phyloP scores from a whole-genome alignment of 2,113 vertebrate species.

The Camelus bactrianus region DNA sequence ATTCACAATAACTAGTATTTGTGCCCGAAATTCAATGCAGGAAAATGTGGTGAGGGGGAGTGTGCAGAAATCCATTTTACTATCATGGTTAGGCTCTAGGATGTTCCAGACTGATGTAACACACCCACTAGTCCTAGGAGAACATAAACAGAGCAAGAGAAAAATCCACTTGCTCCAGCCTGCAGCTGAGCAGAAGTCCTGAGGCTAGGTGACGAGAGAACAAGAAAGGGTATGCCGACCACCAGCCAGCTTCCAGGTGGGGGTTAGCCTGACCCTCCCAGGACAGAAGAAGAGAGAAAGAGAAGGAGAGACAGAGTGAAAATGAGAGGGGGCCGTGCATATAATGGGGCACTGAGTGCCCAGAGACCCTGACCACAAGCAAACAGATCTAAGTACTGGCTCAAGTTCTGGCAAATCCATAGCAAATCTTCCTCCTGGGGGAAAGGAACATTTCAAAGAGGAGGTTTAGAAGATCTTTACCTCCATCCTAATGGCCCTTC shows the following conservation, averaged over 20 bases:
- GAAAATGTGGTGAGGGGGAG: not conserved
- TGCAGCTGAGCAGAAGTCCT: not conserved
- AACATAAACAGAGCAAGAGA: not conserved
- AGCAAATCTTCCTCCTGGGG: not conserved
- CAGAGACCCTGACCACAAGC: not conserved
- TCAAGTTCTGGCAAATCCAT: not conserved
- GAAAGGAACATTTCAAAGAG: not conserved
- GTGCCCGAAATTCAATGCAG: not conserved
- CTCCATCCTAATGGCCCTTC: not conserved
- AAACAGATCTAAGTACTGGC: not conserved
- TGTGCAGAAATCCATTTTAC: not conserved
- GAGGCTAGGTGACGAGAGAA: not conserved
- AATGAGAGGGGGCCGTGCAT: not conserved
- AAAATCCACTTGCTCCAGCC: not conserved
- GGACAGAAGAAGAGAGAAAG: not conserved
- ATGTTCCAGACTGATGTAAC: not conserved
- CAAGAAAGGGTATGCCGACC: not conserved
- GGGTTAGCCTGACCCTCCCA: not conserved
- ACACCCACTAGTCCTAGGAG: not conserved
- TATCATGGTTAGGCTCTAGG: not conserved
- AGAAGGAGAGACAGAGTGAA: not conserved
- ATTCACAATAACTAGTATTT: not conserved
- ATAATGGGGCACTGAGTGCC: fast-evolving
- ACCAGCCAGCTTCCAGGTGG: not conserved
- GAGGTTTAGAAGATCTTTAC: not conserved